phyloP scores from a whole-genome alignment of 2,797 vertebrate species.

The Diglossa cyanea region DNA sequence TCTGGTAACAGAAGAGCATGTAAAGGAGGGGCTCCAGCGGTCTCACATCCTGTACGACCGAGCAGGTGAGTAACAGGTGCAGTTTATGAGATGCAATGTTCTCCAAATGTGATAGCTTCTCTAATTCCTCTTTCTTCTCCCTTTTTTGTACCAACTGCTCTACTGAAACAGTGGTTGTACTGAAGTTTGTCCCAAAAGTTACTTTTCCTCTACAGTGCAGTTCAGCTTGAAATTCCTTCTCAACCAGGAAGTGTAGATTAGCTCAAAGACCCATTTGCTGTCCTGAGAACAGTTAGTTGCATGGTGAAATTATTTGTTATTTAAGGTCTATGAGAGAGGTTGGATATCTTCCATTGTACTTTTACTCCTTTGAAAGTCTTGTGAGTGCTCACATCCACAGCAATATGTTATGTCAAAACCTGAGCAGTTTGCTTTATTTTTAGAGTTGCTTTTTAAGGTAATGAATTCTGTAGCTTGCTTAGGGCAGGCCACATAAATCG shows the following conservation, averaged over 20 bases:
- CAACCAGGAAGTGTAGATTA: neutral
- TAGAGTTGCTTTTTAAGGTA: conserved; percentile 45
- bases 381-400: neutral
- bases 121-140: neutral
- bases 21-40: conserved; percentile 94
- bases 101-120: neutral
- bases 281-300: neutral
- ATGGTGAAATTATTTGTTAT: neutral
- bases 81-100: neutral
- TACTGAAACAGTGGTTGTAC: neutral
- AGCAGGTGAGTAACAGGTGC: conserved; percentile 81
- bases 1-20: conserved; percentile 86
- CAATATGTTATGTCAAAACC: neutral
- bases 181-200: neutral
- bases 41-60: conserved; percentile 96
- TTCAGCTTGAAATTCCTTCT: neutral
- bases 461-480: neutral
- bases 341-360: neutral
- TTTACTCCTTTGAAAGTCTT: neutral
- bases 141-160: neutral
- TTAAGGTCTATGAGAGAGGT: neutral
- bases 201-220: neutral
- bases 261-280: neutral
- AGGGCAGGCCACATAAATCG: neutral
- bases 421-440: conserved; percentile 39